These are phyloP conservation scores for Hemicordylus capensis DNA, from an alignment of 2,113 vertebrate genomes.

Conservation along the genomic window DNA sequence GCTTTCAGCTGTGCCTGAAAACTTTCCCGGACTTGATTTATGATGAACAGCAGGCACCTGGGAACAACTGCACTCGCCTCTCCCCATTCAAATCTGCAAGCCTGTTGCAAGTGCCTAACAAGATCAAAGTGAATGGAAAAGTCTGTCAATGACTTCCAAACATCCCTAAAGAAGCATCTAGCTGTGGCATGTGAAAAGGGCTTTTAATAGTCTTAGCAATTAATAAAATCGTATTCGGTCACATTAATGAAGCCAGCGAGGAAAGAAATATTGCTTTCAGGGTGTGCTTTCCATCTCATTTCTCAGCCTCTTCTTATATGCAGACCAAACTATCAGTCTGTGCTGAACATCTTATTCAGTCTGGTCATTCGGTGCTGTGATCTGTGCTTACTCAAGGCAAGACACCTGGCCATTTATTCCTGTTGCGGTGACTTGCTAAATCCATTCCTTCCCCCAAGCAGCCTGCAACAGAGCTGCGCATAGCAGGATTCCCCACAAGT, in stretches of 20 bases:
- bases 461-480: constrained; percentile 30
- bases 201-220: constrained; percentile 49
- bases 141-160: constrained; percentile 36
- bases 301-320: constrained; percentile 5
- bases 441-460: constrained; percentile 15
- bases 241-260: constrained; percentile 1
- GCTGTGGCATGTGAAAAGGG: constrained; percentile 1
- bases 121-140: constrained; percentile 56
- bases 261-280: constrained; percentile 19
- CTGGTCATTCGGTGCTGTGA: constrained; percentile 4
- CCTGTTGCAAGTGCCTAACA: constrained; percentile 39
- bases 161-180: constrained; percentile 43
- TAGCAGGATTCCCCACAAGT: constrained; percentile 51
- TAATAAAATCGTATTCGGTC: background rate
- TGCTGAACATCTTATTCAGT: constrained; percentile 48
- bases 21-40: constrained; percentile 56
- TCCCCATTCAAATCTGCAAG: constrained; percentile 42
- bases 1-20: constrained; percentile 65
- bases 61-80: constrained; percentile 39
- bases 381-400: background rate
- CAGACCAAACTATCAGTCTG: constrained; percentile 41
- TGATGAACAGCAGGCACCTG: constrained; percentile 46
- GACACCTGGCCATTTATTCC: constrained; percentile 26
- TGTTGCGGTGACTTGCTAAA: constrained; percentile 41
- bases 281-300: constrained; percentile 34